phyloP scores from a whole-genome alignment of 2,797 vertebrate genomes.

The Halcyon smyrnensis region DNA sequence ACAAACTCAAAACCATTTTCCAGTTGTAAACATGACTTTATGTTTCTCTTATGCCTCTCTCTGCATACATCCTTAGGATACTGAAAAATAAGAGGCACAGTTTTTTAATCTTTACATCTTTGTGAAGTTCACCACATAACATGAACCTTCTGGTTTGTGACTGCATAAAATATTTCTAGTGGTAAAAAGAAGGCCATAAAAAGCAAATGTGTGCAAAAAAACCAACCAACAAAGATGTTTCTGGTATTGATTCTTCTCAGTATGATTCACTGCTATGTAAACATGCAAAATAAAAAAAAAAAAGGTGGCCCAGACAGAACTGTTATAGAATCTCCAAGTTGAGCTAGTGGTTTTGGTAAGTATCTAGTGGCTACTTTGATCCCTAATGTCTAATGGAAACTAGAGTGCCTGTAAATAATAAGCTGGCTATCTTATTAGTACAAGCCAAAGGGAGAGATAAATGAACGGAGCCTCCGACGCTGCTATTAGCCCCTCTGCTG shows the following conservation, averaged over 20 bases:
- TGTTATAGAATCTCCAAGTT: neutral
- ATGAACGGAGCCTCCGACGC: fast-evolving
- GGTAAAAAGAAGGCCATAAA: neutral
- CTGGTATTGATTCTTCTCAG: neutral
- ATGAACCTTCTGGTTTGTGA: neutral
- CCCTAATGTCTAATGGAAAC: neutral
- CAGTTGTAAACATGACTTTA: neutral
- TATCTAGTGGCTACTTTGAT: neutral
- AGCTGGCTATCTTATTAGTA: neutral
- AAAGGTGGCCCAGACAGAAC: neutral
- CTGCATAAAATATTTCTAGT: neutral
- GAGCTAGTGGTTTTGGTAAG: neutral
- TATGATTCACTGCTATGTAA: neutral
- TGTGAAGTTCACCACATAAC: neutral
- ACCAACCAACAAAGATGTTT: neutral
- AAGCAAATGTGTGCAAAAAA: neutral
- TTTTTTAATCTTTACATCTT: neutral
- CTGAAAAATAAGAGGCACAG: neutral
- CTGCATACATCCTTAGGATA: neutral
- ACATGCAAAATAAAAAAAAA: neutral
- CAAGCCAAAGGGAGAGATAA: neutral
- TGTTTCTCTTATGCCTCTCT: neutral
- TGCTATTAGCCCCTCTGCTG: neutral
- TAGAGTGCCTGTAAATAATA: neutral
- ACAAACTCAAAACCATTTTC: neutral